phyloP scores from a whole-genome alignment of 2,113 vertebrate species.

The Parotia lawesii region DNA sequence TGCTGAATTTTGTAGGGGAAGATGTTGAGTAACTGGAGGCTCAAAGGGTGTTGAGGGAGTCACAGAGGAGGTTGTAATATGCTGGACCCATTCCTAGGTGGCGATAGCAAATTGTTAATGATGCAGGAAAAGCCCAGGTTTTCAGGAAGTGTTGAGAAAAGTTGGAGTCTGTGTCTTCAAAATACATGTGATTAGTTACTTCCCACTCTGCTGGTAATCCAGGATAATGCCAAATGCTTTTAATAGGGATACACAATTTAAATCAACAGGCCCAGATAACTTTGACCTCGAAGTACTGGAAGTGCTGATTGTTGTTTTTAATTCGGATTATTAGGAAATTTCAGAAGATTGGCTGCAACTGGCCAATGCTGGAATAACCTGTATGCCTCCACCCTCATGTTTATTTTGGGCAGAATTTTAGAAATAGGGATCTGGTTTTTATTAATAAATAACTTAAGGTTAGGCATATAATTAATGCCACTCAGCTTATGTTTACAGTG shows the following conservation, averaged over 20 bases:
- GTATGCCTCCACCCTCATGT: background rate
- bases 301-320: background rate
- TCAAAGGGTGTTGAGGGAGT: accelerated
- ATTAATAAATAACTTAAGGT: background rate
- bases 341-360: background rate
- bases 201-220: background rate
- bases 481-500: background rate
- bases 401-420: background rate
- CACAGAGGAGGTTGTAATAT: background rate
- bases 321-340: background rate
- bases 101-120: background rate
- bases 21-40: background rate
- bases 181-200: background rate
- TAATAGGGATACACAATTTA: accelerated
- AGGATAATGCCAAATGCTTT: background rate
- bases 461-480: background rate
- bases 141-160: background rate
- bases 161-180: background rate
- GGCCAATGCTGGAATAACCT: background rate
- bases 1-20: background rate
- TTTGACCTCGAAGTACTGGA: background rate
- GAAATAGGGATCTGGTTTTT: background rate
- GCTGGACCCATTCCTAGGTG: background rate
- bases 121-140: background rate
- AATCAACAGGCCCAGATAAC: background rate